Percentiles rank a stretch among this genome's conserved stretches.
Evolutionary conservation across 1,140 invertebrate species (phyloP).

Genomic region (Leptopilina clavipes): DNA sequence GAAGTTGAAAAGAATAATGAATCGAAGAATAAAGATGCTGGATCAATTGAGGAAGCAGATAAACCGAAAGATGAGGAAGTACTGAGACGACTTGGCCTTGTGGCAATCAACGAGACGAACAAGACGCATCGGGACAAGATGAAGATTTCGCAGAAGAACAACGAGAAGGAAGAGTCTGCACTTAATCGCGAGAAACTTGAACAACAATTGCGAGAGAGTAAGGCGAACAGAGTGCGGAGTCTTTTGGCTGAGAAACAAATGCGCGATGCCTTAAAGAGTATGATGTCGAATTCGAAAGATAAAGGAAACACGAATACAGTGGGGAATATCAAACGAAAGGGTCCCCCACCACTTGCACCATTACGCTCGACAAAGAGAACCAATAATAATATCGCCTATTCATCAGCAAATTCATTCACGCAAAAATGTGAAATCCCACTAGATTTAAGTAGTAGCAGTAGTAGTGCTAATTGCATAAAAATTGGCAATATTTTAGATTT

Average conservation of each 20-base stretch:
- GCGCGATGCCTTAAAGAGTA: conserved; percentile 68
- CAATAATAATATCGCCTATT: conserved; percentile 41
- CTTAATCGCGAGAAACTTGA: conserved; percentile 65
- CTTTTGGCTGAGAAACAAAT: conserved; percentile 71
- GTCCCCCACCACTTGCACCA: conserved; percentile 67
- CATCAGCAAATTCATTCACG: background rate
- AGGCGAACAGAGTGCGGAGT: conserved; percentile 67
- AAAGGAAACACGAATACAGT: conserved; percentile 44
- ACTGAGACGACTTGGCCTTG: conserved; percentile 61
- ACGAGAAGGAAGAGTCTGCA: conserved; percentile 43
- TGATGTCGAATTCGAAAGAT: conserved; percentile 64
- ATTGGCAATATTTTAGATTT: conserved; percentile 54
- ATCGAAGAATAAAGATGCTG: conserved; percentile 40
- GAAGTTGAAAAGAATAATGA: background rate
- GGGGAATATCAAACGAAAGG: conserved; percentile 61
- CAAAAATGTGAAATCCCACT: conserved; percentile 54
- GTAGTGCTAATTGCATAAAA: conserved; percentile 44
- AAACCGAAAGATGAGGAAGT: conserved; percentile 65
- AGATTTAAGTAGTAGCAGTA: conserved; percentile 56
- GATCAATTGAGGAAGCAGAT: conserved; percentile 39
- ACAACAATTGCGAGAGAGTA: conserved; percentile 67
- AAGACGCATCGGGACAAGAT: conserved; percentile 38
- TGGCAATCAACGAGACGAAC: conserved; percentile 62
- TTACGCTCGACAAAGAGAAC: conserved; percentile 59
- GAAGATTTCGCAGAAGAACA: conserved; percentile 36